These are phyloP conservation scores for Microtus pennsylvanicus DNA, from an alignment of 2,113 vertebrate genomes.

Conservation along the genomic window DNA sequence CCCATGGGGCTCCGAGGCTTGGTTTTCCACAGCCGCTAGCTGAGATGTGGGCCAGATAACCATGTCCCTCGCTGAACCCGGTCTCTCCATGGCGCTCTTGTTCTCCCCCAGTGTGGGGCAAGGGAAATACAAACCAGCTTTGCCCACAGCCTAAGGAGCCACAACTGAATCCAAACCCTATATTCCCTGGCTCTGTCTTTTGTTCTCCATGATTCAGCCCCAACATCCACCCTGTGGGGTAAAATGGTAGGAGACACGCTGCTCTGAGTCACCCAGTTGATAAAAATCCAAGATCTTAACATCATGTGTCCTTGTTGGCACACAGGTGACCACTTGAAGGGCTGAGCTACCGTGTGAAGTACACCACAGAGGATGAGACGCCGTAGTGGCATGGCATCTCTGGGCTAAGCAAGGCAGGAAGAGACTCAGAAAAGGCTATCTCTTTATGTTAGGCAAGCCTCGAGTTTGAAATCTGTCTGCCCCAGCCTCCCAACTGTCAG, in stretches of 20 bases:
- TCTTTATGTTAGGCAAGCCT: neutral
- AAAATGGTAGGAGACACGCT: accelerated
- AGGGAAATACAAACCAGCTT: neutral
- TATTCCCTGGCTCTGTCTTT: neutral
- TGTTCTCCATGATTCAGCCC: accelerated
- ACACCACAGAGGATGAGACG: neutral
- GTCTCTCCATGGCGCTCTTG: neutral
- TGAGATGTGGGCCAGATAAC: neutral
- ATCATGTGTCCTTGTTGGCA: neutral
- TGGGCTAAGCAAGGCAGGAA: neutral
- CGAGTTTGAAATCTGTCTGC: neutral
- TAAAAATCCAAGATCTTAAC: neutral
- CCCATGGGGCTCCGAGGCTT: neutral
- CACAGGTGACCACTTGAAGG: neutral
- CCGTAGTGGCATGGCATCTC: too few species aligned
- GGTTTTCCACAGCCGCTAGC: too few species aligned
- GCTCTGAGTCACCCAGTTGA: neutral
- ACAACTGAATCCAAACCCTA: neutral
- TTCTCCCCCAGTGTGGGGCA: neutral
- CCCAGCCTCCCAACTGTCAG: neutral
- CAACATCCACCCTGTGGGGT: accelerated
- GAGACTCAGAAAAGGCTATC: neutral
- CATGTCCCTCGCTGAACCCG: neutral
- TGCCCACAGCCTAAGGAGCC: neutral
- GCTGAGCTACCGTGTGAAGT: neutral